These are phyloP conservation scores for Tenodera sinensis DNA, from an alignment of 2,888 invertebrate species.

Conservation along the genomic window DNA sequence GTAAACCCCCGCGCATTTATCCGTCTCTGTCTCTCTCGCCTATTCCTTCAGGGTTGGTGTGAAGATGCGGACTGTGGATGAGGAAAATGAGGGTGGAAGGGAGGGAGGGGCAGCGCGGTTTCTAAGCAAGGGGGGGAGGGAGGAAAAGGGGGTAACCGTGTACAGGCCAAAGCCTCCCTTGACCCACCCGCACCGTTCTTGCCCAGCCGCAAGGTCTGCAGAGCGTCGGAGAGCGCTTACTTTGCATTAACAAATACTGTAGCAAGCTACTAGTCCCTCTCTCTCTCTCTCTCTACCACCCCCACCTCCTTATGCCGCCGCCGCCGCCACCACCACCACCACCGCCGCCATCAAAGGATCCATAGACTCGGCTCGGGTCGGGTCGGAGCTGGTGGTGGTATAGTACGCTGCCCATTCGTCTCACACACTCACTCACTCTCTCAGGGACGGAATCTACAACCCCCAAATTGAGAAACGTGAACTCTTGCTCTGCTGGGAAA, in stretches of 20 bases:
- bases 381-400: neutral
- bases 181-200: slow-evolving; percentile 12
- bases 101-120: neutral
- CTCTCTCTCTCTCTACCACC: neutral
- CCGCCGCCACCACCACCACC: slow-evolving; percentile 18
- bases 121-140: neutral
- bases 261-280: slow-evolving; percentile 19
- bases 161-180: slow-evolving; percentile 6
- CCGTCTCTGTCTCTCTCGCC: neutral
- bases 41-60: slow-evolving; percentile 14
- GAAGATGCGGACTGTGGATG: neutral
- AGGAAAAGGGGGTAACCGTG: neutral
- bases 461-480: neutral
- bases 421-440: no score
- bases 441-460: neutral
- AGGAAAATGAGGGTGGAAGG: slow-evolving; percentile 4
- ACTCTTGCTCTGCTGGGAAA: neutral
- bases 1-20: neutral
- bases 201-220: slow-evolving; percentile 27
- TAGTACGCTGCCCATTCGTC: neutral
- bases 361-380: neutral
- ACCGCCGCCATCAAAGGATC: slow-evolving; percentile 28
- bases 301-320: slow-evolving; percentile 7
- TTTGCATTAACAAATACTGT: slow-evolving; percentile 34
- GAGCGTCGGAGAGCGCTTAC: slow-evolving; percentile 27